A percentile compares a stretch with the other conserved stretches of the same genome.
Evolutionary conservation across 2,797 vertebrate species (phyloP).

Genomic region (Sebastes taczanowskii): DNA sequence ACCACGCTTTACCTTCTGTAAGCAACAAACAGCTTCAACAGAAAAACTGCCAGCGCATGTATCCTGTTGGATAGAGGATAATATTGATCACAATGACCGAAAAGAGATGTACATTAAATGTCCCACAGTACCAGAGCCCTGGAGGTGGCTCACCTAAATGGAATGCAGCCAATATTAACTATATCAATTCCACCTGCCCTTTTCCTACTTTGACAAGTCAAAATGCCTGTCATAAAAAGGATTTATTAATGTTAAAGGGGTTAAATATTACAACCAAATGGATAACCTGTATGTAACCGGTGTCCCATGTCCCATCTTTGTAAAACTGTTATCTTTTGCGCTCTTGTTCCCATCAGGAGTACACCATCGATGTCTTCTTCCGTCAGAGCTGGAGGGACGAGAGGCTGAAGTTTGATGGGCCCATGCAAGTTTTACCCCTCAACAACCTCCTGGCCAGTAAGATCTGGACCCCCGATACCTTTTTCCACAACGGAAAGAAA

Average conservation of each 20-base stretch:
- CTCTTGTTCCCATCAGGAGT: constrained; percentile 85
- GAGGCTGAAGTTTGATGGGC: constrained; percentile 96
- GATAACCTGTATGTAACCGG: background rate
- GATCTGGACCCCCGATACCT: constrained; percentile 99
- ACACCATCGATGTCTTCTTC: constrained; percentile 99
- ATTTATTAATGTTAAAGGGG: background rate
- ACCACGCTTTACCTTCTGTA: no score
- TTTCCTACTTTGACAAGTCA: background rate
- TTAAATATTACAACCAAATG: background rate
- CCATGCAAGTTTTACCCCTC: constrained; percentile 95
- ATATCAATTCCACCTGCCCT: background rate
- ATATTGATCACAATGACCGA: no score
- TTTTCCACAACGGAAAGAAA: constrained; percentile 99
- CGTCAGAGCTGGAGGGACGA: constrained; percentile 97
- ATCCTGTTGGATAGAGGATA: background rate
- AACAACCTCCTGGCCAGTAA: constrained; percentile 98
- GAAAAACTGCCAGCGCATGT: no score
- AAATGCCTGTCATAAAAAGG: background rate
- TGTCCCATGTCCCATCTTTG: background rate
- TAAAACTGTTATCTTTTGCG: constrained; percentile 7
- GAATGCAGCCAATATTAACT: background rate
- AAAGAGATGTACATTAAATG: no score
- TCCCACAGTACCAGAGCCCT: background rate
- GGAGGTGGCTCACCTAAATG: background rate
- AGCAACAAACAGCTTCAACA: no score